Base-by-base conservation (phyloP, 2,113 vertebrate genomes). In the Megaptera novaeangliae region DNA sequence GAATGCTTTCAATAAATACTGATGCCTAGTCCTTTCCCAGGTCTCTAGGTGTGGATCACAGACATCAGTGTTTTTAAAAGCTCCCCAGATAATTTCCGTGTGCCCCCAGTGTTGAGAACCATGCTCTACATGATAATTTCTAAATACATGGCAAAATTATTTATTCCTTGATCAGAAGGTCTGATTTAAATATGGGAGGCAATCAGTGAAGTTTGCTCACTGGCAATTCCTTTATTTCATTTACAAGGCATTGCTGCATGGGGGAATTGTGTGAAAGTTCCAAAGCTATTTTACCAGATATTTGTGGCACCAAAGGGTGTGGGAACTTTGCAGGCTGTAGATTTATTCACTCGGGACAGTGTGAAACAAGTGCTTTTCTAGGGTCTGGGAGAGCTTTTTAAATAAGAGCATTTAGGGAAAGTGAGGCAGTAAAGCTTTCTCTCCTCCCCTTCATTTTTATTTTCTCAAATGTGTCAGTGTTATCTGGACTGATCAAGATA, bases 311-410 rank as follows among this genome's bases (percentile, higher is more conserved):
- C 36, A 80, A 88, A 96, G 27, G 29, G 10, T 46, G 5, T 75
- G 39, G 49, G 83, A 94, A 71, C 64, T 91, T 97, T 93, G 31
- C 27, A 72, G 66, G 57, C 15, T 59, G 31, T 89, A 46, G 41
- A n/a, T 61, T 85, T 88, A 85, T 82, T 88, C 72, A 72, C 52
- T 84, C 12, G 15, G 31, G 36, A 39, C 34, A 49, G n/a, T 61
- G 18, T 61, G 71, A 95, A 97, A 90, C 61, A 74, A 94, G n/a
- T 81, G 75, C 27, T 74, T 89, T 91, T 92, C 21, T 41, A 21
- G 77, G 15, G 12, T 84, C 14, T 64, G 57, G 44, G 82, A 78
- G 63, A 92, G 23, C 25, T 69, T 86, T 86, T 49, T 80, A 49
- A 34, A 39, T 44, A 31, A 92, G 31, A 34, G 5, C 8, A 44